Evolutionary conservation across 2,888 invertebrate genomes (phyloP).

Genomic region (Nemapogon koenigi): DNA sequence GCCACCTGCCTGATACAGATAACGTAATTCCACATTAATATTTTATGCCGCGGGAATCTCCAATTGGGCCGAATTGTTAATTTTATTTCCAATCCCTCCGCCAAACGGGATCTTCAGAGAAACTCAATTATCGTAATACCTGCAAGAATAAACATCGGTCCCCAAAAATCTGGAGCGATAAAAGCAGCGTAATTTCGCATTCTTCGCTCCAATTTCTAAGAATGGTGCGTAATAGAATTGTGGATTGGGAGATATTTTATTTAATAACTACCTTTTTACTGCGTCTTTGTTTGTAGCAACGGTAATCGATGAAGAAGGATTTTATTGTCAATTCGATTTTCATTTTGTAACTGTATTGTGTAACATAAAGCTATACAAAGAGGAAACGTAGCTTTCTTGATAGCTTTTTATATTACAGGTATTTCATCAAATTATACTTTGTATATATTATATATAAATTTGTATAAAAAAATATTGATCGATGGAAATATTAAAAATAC

Average conservation of each 20-base stretch:
- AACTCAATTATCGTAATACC: slow-evolving; percentile 46
- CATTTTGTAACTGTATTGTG: too few relatives aligned
- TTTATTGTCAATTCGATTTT: too few relatives aligned
- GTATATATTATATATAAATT: too few relatives aligned
- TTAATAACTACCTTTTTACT: too few relatives aligned
- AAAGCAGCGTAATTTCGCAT: slow-evolving; percentile 8
- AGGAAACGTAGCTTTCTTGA: too few relatives aligned
- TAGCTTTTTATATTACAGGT: too few relatives aligned
- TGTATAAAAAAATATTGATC: too few relatives aligned
- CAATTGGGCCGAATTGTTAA: slow-evolving; percentile 39
- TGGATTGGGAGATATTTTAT: slow-evolving; percentile 12
- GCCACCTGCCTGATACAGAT: slow-evolving; percentile 9
- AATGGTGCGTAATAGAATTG: slow-evolving; percentile 14
- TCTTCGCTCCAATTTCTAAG: neutral
- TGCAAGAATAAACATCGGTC: slow-evolving; percentile 34
- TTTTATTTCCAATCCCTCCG: slow-evolving; percentile 29
- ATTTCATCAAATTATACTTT: too few relatives aligned
- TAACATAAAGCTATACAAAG: too few relatives aligned
- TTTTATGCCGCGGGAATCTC: slow-evolving; percentile 21
- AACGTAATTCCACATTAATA: slow-evolving; percentile 11
- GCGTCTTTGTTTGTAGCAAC: too few relatives aligned
- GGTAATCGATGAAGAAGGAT: too few relatives aligned
- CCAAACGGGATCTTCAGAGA: slow-evolving; percentile 22
- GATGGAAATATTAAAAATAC: too few relatives aligned
- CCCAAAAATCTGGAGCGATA: slow-evolving; percentile 25